Evolutionary conservation across 2,797 vertebrate species (phyloP).

Genomic region (Pipistrellus kuhlii): DNA sequence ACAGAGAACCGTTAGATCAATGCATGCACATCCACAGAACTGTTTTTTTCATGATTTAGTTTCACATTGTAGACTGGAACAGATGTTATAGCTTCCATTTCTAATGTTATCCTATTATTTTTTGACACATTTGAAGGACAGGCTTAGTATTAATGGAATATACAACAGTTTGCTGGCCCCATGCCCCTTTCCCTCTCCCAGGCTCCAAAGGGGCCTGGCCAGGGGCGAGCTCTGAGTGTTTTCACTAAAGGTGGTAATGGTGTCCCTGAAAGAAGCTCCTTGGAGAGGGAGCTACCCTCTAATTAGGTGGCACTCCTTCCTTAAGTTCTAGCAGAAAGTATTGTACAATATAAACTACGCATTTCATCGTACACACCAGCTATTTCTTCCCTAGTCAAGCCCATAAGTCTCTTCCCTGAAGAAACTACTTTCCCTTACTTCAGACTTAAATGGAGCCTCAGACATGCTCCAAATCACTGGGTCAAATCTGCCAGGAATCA

Average conservation of each 20-base stretch:
- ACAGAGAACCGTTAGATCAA: background rate
- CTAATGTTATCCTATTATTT: background rate
- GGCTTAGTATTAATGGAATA: background rate
- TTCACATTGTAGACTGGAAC: background rate
- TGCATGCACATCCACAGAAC: background rate
- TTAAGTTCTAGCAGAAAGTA: background rate
- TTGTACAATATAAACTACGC: rapidly evolving
- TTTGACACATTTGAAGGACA: background rate
- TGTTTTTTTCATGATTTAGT: background rate
- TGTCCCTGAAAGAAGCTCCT: background rate
- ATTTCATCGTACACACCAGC: rapidly evolving
- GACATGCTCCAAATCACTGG: background rate
- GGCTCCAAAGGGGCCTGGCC: background rate
- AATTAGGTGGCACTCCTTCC: background rate
- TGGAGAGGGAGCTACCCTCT: background rate
- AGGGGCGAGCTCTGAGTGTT: background rate
- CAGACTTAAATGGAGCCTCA: slow-evolving; percentile 13
- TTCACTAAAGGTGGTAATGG: background rate
- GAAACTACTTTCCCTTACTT: background rate
- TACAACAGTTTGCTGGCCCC: background rate
- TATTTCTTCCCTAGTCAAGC: rapidly evolving
- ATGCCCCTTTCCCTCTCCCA: background rate
- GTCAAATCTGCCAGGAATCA: slow-evolving; percentile 7
- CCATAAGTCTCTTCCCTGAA: background rate
- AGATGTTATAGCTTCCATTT: background rate